Conservation (phyloP, 2,797 vertebrate genomes). For the Poecilia picta region DNA sequence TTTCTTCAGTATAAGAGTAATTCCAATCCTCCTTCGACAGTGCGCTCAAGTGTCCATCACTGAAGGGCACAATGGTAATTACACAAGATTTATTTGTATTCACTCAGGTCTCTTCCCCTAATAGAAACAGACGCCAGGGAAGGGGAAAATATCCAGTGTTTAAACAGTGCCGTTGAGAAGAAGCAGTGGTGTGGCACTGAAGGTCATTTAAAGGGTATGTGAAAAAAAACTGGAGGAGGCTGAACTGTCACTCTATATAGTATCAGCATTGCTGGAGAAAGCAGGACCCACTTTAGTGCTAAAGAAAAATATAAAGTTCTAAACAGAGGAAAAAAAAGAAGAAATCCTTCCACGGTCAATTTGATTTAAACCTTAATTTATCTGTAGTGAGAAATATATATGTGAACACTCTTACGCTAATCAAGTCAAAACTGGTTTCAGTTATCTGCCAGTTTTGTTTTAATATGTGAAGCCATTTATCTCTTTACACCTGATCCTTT, state of each 20-base stretch:
- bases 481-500: conserved; percentile 19
- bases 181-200: conserved; percentile 56
- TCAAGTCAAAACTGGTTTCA: conserved; percentile 24
- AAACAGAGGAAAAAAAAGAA: background rate
- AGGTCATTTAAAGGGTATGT: conserved; percentile 73
- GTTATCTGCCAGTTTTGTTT: conserved; percentile 31
- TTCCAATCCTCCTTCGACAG: conserved; percentile 54
- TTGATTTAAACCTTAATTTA: conserved; percentile 5
- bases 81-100: conserved; percentile 65
- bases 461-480: conserved; percentile 35
- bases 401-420: conserved; percentile 17
- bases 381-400: conserved; percentile 27
- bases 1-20: conserved; percentile 48
- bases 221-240: conserved; percentile 20
- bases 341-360: background rate
- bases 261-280: conserved; percentile 17
- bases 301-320: background rate
- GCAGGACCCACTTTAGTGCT: background rate
- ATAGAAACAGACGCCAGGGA: conserved; percentile 32
- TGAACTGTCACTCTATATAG: conserved; percentile 38
- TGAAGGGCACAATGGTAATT: conserved; percentile 69
- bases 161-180: conserved; percentile 48
- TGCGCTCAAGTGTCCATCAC: conserved; percentile 59
- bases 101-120: conserved; percentile 52
- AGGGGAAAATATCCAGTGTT: conserved; percentile 44